Percentiles rank a stretch among this genome's conserved stretches.
phyloP scores from a whole-genome alignment of 2,797 vertebrate genomes.

The Poecile montanus region DNA sequence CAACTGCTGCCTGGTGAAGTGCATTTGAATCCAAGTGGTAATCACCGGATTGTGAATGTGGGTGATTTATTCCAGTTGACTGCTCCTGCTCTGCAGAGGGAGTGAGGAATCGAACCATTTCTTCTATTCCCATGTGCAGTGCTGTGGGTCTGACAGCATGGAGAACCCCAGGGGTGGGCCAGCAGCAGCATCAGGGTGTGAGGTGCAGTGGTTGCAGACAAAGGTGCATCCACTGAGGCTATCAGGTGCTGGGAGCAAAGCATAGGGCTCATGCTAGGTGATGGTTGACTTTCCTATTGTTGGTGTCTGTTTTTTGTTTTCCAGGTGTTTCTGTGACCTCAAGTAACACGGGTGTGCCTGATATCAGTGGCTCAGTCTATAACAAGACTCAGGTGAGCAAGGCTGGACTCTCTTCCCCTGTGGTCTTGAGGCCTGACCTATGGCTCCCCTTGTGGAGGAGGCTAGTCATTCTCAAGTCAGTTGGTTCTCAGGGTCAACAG shows the following conservation, averaged over 20 bases:
- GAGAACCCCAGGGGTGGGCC: background rate
- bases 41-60: background rate
- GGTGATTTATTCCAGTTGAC: background rate
- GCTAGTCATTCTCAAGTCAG: background rate
- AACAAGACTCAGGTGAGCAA: constrained; percentile 89
- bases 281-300: background rate
- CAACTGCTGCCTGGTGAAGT: background rate
- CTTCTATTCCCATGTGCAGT: background rate
- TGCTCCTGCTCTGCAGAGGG: background rate
- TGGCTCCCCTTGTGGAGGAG: background rate
- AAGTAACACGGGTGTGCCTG: constrained; percentile 90
- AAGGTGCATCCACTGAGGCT: background rate
- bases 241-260: background rate
- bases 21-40: background rate
- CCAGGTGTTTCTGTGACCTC: constrained; percentile 91
- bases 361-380: constrained; percentile 93
- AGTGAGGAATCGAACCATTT: background rate
- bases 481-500: background rate
- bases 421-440: background rate
- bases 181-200: background rate
- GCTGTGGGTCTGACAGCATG: background rate
- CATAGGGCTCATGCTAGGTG: background rate
- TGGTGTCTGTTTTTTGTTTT: background rate
- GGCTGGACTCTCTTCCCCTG: background rate
- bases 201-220: background rate